phyloP scores from a whole-genome alignment of 2,888 invertebrate species.

The Chaetogeoica ovagalla region DNA sequence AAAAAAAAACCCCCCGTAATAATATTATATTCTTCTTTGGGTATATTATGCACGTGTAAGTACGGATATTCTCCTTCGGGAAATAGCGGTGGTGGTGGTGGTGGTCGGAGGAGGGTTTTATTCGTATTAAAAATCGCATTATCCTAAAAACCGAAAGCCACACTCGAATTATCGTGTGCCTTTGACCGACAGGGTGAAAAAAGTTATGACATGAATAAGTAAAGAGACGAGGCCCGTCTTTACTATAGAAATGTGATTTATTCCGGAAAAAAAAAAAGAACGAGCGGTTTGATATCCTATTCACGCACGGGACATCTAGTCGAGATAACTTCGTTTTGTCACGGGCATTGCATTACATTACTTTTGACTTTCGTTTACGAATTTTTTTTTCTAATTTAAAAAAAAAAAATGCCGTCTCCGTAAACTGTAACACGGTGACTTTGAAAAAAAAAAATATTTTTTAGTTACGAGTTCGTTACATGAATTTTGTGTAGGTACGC shows the following conservation, averaged over 20 bases:
- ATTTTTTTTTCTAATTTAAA: too few species aligned
- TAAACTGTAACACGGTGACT: too few species aligned
- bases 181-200: not conserved
- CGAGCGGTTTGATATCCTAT: not conserved
- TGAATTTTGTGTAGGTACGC: too few species aligned
- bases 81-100: too few species aligned
- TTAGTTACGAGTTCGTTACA: too few species aligned
- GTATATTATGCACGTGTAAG: not conserved
- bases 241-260: not conserved
- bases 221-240: not conserved
- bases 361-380: not conserved
- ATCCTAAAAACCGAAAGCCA: constrained; percentile 4
- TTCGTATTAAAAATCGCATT: not conserved
- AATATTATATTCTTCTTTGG: not conserved
- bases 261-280: not conserved
- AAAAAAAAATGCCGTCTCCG: too few species aligned
- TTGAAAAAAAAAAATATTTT: too few species aligned
- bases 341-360: not conserved
- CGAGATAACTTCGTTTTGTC: not conserved
- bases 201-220: not conserved
- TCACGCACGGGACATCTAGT: not conserved
- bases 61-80: not conserved
- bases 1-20: too few species aligned
- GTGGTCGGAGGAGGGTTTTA: not conserved
- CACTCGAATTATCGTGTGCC: not conserved